Evolutionary conservation across 2,888 invertebrate species (phyloP).

Genomic region (Micropterix aruncella): DNA sequence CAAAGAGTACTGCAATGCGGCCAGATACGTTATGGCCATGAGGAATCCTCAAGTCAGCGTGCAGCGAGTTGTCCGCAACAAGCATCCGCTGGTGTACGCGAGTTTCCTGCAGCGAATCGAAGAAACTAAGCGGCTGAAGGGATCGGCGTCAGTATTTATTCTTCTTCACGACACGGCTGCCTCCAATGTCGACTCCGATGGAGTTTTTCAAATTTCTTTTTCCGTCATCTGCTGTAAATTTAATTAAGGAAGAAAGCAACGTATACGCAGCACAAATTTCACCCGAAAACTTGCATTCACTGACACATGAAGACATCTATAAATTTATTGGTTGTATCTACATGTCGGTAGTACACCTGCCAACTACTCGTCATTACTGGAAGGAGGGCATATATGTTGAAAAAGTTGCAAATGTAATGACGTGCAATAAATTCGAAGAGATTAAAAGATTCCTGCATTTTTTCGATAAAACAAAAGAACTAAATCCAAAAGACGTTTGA

Average conservation of each 20-base stretch:
- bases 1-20: too few relatives aligned
- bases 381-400: conserved; percentile 10
- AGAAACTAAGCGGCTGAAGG: too few relatives aligned
- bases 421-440: conserved; percentile 13
- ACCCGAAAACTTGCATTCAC: conserved; percentile 4
- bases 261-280: conserved; percentile 9
- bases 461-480: conserved; percentile 6
- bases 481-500: conserved; percentile 9
- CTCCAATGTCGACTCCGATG: too few relatives aligned
- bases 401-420: conserved; percentile 10
- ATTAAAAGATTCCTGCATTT: conserved; percentile 12
- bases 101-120: too few relatives aligned
- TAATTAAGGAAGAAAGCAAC: conserved; percentile 9
- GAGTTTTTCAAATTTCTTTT: conserved; percentile 11
- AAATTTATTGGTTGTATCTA: conserved; percentile 13
- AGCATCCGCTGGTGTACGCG: too few relatives aligned
- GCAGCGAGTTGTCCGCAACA: too few relatives aligned
- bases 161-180: too few relatives aligned
- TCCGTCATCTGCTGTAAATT: conserved; percentile 7
- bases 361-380: conserved; percentile 14
- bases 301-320: conserved; percentile 7
- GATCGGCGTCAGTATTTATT: too few relatives aligned
- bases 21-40: too few relatives aligned
- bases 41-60: too few relatives aligned
- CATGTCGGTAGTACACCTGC: conserved; percentile 13